Evolutionary conservation across 2,113 vertebrate species (phyloP).

Genomic region (Merops nubicus): DNA sequence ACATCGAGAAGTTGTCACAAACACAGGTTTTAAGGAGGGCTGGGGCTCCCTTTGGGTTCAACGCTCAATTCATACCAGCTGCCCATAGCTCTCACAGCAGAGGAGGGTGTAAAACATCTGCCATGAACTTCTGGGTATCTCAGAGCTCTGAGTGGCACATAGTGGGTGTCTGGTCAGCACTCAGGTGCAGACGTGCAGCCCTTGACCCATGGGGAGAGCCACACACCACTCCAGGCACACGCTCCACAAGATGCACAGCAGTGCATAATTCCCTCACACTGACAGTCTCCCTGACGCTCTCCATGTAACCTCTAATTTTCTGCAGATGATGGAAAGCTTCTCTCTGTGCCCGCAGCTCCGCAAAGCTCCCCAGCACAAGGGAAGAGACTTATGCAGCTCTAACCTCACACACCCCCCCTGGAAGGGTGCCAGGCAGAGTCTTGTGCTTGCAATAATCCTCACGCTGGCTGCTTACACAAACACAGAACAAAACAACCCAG

Average conservation of each 20-base stretch:
- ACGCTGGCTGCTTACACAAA: background rate
- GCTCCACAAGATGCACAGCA: accelerated
- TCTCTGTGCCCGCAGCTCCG: background rate
- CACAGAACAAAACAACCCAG: background rate
- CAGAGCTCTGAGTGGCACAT: accelerated
- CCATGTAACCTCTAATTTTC: background rate
- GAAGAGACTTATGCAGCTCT: background rate
- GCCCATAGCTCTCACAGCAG: background rate
- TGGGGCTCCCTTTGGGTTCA: background rate
- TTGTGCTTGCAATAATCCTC: background rate
- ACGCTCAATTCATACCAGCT: background rate
- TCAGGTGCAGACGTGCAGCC: background rate
- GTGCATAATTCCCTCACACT: background rate
- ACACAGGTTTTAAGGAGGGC: background rate
- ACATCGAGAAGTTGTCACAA: accelerated
- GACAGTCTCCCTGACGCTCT: accelerated
- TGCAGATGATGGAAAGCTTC: slow-evolving; percentile 29
- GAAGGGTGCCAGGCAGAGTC: background rate
- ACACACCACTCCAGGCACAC: accelerated
- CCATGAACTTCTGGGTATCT: background rate
- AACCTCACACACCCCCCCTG: background rate
- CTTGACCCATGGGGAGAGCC: accelerated
- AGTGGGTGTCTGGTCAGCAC: background rate
- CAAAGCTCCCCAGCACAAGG: background rate
- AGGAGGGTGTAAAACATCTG: background rate